Percentiles rank a stretch among this genome's conserved stretches.
Conservation (phyloP, 2,797 vertebrate genomes). For the Hyperoplus lanceolatus region DNA sequence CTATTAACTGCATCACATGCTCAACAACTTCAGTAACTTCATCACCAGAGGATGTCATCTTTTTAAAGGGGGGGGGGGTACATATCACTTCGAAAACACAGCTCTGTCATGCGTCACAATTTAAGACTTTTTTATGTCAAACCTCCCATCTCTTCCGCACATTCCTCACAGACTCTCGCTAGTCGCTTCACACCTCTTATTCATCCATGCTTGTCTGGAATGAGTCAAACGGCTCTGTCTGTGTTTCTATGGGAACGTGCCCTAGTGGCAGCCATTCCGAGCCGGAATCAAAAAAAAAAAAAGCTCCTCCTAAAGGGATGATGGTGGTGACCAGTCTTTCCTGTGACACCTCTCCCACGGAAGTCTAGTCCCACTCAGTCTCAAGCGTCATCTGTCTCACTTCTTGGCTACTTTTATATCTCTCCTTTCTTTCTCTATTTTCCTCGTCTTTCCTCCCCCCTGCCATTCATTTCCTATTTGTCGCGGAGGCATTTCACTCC, state of each 20-base stretch:
- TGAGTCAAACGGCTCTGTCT: constrained; percentile 13
- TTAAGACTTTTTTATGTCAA: constrained; percentile 19
- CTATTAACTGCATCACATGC: background rate
- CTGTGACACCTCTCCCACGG: constrained; percentile 44
- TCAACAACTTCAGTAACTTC: background rate
- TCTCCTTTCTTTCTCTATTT: background rate
- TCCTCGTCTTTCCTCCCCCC: constrained; percentile 13
- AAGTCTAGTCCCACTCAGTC: no score
- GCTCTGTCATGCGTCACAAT: background rate
- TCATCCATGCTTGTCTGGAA: constrained; percentile 49
- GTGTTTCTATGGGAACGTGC: constrained; percentile 80
- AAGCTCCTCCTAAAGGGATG: constrained; percentile 53
- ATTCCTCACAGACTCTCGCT: constrained; percentile 5
- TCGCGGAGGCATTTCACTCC: background rate
- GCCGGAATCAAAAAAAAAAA: constrained; percentile 56
- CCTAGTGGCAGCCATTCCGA: constrained; percentile 52
- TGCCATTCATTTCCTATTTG: constrained; percentile 20
- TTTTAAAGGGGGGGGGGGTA: background rate
- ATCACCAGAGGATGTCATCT: background rate
- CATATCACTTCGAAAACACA: constrained; percentile 19
- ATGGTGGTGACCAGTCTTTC: constrained; percentile 43
- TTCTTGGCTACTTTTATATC: constrained; percentile 8
- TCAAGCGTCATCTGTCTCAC: constrained; percentile 7
- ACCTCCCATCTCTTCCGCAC: constrained; percentile 17
- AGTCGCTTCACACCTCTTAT: constrained; percentile 38